Base-by-base conservation (phyloP, 2,113 vertebrate species). In the Solea solea region DNA sequence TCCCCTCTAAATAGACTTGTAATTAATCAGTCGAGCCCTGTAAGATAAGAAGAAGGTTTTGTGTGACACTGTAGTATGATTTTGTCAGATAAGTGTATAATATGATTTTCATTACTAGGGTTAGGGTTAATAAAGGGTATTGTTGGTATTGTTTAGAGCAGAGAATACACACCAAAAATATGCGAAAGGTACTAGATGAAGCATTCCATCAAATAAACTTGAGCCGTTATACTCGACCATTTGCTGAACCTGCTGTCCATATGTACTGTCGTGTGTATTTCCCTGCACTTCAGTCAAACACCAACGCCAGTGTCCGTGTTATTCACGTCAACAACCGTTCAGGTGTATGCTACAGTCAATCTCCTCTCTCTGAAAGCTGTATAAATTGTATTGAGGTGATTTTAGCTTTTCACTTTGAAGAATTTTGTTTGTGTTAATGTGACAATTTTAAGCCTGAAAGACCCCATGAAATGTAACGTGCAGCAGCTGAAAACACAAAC, bases 1-100 rank as follows among this genome's bases (percentile, higher is more conserved):
- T 49, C 80, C 62, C 65, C 70, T 69, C 80, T 74, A 52, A 86
- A 90, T 81, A 90, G 80, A 90, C 83, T 82, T 88, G 89, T 91
- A 90, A 88, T 87, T 82, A 88, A 84, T 76, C 64, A 65, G 77
- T 83, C 27, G 70, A 84, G 67, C 76, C 78, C 61, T 91, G 91
- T 92, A 91, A 92, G 88, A 91, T 91, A 90, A 39, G 89, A 83
- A 41, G 86, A 85, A 84, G 88, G 90, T 85, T 89, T 91, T 91
- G 86, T 91, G 91, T 87, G 82, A 88, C 87, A 88, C 84, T 87
- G 88, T 92, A 89, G 90, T 87, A 89, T 85, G 85, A 75, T 88
- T 21, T 76, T 76, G 86, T 90, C 83, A 66, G 86, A 86, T 88
- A 85, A 72, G 81, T 90, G 84, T 89, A 84, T 64, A 73, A 85